phyloP scores from a whole-genome alignment of 2,888 invertebrate genomes.

The Nephrotoma guestfalica region DNA sequence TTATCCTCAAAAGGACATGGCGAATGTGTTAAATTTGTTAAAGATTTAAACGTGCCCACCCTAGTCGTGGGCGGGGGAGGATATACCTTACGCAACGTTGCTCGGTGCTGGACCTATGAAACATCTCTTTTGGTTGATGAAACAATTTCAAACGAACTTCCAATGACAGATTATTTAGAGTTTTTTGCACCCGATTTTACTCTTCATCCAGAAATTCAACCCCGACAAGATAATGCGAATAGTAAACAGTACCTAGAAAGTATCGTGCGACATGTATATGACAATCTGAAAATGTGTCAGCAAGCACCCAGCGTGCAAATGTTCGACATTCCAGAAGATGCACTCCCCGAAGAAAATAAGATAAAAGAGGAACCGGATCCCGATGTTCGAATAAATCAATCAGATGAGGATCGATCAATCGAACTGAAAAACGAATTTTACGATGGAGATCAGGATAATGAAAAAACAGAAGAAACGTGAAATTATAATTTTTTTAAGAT shows the following conservation, averaged over 20 bases:
- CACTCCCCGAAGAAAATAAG: conserved; percentile 49
- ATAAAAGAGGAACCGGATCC: conserved; percentile 67
- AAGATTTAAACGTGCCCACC: conserved; percentile 80
- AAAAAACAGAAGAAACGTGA: conserved; percentile 41
- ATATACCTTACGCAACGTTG: conserved; percentile 92
- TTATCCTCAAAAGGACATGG: conserved; percentile 91
- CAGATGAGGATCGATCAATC: conserved; percentile 67
- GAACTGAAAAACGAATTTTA: conserved; percentile 81
- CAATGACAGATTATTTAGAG: conserved; percentile 90
- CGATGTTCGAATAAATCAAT: conserved; percentile 60
- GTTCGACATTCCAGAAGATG: conserved; percentile 83
- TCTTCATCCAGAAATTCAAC: conserved; percentile 83
- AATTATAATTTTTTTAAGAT: conserved; percentile 30
- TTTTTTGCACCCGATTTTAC: conserved; percentile 97
- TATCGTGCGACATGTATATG: conserved; percentile 76
- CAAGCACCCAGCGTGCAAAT: conserved; percentile 95
- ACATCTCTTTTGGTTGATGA: conserved; percentile 89
- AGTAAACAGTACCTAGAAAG: conserved; percentile 89
- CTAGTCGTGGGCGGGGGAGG: conserved; percentile 72
- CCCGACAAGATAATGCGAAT: conserved; percentile 82
- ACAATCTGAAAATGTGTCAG: conserved; percentile 85
- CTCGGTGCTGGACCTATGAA: conserved; percentile 98
- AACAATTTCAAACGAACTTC: conserved; percentile 85
- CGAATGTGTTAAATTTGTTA: conserved; percentile 94
- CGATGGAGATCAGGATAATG: conserved; percentile 81